Base-by-base conservation (phyloP, 2,113 vertebrate species). In the Phocoena sinus region DNA sequence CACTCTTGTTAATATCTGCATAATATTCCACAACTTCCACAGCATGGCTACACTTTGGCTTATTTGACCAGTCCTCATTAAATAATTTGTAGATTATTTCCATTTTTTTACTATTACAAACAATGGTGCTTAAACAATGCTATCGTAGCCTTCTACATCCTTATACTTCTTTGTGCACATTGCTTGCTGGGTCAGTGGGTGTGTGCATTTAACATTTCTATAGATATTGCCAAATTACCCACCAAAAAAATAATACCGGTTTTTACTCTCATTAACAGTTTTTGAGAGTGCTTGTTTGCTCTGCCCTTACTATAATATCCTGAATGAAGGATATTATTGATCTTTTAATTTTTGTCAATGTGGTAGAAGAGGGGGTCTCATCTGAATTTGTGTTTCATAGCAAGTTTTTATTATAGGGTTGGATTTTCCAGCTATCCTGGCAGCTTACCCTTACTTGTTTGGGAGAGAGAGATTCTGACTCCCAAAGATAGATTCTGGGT, bases 181-280 rank as follows among this genome's bases (percentile, higher is more conserved):
- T 8, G 44, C 8, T 4, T 13, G 50, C 20, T 11, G 28, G 63
- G 71, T 11, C 44, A 8, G 44, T 41, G 25, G 65, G 60, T 17
- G 2, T 0, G 6, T 38, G 3, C 26, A 5, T 20, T 63, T 18
- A 25, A 31, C 71, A 53, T 20, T n/a, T 26, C 50, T 31, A 9
- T 14, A 84, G 31, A 3, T 25, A 17, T 17, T 53, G 21, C 38
- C 58, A 62, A 41, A 7, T 15, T 65, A 21, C 1, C 47, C 31
- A 14, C 5, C 28, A 0, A 5, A 25, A 25, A 81, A 25, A 11
- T 3, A 38, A 50, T 6, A 11, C 31, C 0, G 0, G 8, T 14
- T 38, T 31, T 53, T 3, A 7, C 20, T 33, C 7, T 79, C 28
- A 6, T 38, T 13, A 4, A 13, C 20, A 25, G 50, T 63, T 85